phyloP scores from a whole-genome alignment of 2,888 invertebrate species.

The Cristatella mucedo region DNA sequence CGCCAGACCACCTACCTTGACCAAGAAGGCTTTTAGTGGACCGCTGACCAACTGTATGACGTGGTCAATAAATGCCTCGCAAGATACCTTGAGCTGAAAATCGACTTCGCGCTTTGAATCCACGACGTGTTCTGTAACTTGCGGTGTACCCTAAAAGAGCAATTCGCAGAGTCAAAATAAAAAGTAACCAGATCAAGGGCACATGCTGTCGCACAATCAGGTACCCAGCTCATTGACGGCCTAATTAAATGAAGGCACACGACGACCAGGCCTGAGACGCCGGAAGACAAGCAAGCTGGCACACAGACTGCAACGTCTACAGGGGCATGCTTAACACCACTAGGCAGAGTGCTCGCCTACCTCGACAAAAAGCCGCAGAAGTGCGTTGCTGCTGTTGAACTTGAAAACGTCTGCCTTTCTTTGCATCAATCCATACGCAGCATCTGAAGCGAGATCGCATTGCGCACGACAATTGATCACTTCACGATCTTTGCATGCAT shows the following conservation, averaged over 20 bases:
- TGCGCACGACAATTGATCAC: no score
- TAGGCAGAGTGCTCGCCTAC: conserved; percentile 20
- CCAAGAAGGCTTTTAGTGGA: conserved; percentile 55
- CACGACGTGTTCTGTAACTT: conserved; percentile 72
- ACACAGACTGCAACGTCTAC: no score
- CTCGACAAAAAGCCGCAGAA: conserved; percentile 62
- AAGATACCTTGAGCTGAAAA: conserved; percentile 68
- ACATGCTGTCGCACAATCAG: no score
- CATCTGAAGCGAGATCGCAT: conserved; percentile 34
- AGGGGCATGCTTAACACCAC: conserved; percentile 3
- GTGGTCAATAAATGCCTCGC: conserved; percentile 70
- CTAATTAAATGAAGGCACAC: no score
- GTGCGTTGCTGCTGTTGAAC: conserved; percentile 67
- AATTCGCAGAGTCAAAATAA: not conserved
- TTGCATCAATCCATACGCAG: conserved; percentile 44
- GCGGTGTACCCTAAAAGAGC: conserved; percentile 61
- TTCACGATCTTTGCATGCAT: no score
- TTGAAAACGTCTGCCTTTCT: conserved; percentile 72
- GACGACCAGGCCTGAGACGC: no score
- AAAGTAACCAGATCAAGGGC: not conserved
- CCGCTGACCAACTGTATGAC: conserved; percentile 58
- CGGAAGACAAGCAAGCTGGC: no score
- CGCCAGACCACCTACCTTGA: conserved; percentile 59
- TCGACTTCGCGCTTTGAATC: conserved; percentile 95
- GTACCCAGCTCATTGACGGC: no score